Base-by-base conservation (phyloP, 2,888 invertebrate species). In the Scaptomyza caliginosa region DNA sequence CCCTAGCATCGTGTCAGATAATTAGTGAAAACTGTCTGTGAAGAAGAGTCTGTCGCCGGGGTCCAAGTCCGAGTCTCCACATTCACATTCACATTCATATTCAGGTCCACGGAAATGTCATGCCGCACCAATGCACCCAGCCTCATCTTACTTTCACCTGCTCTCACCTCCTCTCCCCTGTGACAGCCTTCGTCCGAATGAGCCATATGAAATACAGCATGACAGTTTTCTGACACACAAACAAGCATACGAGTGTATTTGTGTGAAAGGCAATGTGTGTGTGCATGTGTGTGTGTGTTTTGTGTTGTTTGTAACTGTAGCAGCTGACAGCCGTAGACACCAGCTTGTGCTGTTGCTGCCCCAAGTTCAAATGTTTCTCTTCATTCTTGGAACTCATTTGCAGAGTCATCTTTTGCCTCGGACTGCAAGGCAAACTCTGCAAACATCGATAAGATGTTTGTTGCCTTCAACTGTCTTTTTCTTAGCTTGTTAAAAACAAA, bases 1-100 rank as follows among this genome's bases (percentile, higher is more conserved):
- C 52, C 60, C 60, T 70, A 84, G 71, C 78, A 82, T 57, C 78
- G 69, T 82, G 81, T 84, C 81, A 78, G 85, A 82, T 82, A 82
- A 82, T 82, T 82, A 84, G 81, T 82, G 81, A 82, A 84, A 82
- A 82, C 81, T 81, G 81, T 82, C 81, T 82, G 85, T 82, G 76
- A 78, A 81, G 81, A 82, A 82, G 63, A 64, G 74, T 57, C 62
- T 70, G 81, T 77, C 77, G 62, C 46, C 75, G 52, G 57, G 59
- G 39, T 50, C 72, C 49, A 39, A 58, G 72, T 74, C 69, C 67
- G 65, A 70, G 55, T 56, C 76, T 66, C 74, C 71, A 43, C 49
- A 49, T 48, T 30, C 65, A 80, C 16, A 34, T 34, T 34, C 32
- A 32, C 13, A n/a, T n/a, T n/a, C n/a, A n/a, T n/a, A n/a, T n/a